Percentiles rank a stretch among this genome's conserved stretches.
phyloP scores from a whole-genome alignment of 2,113 vertebrate genomes.

The Neolamprologus devosi region DNA sequence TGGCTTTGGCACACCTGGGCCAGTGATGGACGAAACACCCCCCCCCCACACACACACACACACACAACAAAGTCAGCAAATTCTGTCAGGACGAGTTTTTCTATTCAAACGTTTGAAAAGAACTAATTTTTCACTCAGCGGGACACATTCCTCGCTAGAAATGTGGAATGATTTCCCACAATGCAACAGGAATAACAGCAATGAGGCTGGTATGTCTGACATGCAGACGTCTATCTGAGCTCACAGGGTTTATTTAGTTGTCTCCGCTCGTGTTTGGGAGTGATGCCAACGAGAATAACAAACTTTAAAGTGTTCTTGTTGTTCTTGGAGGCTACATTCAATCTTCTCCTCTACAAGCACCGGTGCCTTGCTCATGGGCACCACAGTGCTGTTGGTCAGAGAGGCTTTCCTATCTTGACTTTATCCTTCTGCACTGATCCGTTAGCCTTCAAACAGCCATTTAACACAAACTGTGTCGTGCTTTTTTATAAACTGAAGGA shows the following conservation, averaged over 20 bases:
- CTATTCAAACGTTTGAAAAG: background rate
- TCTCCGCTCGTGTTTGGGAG: rapidly evolving
- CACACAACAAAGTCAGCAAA: background rate
- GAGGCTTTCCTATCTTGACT: background rate
- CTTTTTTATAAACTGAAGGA: background rate
- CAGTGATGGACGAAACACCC: background rate
- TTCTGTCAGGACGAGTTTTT: background rate
- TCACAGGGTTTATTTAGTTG: background rate
- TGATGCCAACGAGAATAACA: rapidly evolving
- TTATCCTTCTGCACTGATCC: background rate
- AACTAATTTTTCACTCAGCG: background rate
- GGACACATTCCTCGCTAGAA: background rate
- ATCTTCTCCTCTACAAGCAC: background rate
- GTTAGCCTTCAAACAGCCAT: rapidly evolving
- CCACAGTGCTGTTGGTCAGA: background rate
- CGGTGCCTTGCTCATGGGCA: background rate
- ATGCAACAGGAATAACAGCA: background rate
- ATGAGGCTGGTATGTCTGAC: background rate
- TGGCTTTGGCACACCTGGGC: conserved; percentile 15
- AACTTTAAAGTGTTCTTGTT: background rate
- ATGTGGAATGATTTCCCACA: background rate
- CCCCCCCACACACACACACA: too few species aligned
- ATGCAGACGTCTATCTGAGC: background rate
- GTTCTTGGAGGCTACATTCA: background rate
- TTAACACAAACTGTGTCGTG: background rate